A percentile compares a stretch with the other conserved stretches of the same genome.
Conservation (phyloP, 1,140 invertebrate species). For the Neodiprion fabricii region DNA sequence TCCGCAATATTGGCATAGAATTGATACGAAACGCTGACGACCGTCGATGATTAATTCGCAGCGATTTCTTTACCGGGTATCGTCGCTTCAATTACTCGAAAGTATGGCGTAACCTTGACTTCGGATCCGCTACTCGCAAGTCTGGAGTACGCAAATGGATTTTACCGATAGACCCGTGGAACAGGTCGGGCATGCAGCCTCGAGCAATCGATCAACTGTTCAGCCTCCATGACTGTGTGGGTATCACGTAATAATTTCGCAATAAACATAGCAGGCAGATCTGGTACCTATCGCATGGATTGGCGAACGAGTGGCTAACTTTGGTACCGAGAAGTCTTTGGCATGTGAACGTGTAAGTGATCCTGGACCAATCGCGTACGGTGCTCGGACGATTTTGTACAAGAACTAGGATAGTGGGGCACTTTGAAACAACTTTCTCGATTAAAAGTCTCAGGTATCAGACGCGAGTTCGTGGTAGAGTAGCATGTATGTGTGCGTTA, state of each 20-base stretch:
- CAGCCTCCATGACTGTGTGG: neutral
- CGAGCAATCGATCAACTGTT: neutral
- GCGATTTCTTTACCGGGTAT: too few relatives aligned
- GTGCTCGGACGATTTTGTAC: neutral
- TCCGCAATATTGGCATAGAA: too few relatives aligned
- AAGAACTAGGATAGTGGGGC: neutral
- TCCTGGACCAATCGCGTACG: too few relatives aligned
- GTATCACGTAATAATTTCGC: slow-evolving; percentile 2
- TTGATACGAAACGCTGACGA: too few relatives aligned
- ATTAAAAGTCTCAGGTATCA: neutral
- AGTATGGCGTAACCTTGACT: neutral
- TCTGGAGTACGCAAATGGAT: neutral
- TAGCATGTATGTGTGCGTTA: too few relatives aligned
- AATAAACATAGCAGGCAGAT: neutral
- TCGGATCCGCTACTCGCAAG: neutral
- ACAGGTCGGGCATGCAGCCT: neutral
- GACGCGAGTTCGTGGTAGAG: too few relatives aligned
- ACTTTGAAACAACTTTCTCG: neutral
- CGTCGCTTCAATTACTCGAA: neutral
- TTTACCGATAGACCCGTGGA: neutral
- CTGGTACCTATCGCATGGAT: too few relatives aligned
- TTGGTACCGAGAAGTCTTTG: neutral
- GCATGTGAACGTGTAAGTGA: neutral
- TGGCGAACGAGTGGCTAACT: too few relatives aligned
- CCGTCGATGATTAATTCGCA: too few relatives aligned